Percentiles rank a stretch among this genome's conserved stretches.
These are phyloP conservation scores for Squalus acanthias DNA, from an alignment of 2,797 vertebrate species.

Conservation along the genomic window DNA sequence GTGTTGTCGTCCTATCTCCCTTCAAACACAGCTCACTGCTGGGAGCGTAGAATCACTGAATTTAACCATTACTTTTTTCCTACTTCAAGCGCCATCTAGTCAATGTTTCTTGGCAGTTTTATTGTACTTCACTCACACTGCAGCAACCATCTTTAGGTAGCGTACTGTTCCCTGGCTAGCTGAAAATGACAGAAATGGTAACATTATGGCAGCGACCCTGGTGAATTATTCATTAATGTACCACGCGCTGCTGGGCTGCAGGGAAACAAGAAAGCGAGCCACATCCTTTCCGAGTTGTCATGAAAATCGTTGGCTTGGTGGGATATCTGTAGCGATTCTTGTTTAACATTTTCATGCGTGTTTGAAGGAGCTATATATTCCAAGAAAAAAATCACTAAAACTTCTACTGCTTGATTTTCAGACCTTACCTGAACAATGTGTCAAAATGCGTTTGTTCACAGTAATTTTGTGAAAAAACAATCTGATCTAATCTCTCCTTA, in stretches of 20 bases:
- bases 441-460: background rate
- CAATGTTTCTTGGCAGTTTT: background rate
- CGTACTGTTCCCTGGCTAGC: too few relatives aligned
- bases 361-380: background rate
- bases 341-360: background rate
- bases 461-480: background rate
- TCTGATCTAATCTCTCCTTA: background rate
- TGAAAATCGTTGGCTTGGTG: background rate
- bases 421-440: background rate
- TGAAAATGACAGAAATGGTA: too few relatives aligned
- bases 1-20: too few relatives aligned
- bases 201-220: background rate
- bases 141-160: background rate
- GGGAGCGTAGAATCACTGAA: background rate
- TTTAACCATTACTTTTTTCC: background rate
- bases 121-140: background rate
- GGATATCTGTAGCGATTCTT: background rate
- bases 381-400: background rate
- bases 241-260: background rate
- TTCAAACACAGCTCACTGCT: background rate
- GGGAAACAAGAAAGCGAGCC: background rate
- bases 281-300: background rate
- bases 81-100: background rate
- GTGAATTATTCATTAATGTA: background rate
- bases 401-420: too few relatives aligned